A percentile compares a stretch with the other conserved stretches of the same genome.
phyloP scores from a whole-genome alignment of 2,888 invertebrate genomes.

The Hemistola chrysoprasaria region DNA sequence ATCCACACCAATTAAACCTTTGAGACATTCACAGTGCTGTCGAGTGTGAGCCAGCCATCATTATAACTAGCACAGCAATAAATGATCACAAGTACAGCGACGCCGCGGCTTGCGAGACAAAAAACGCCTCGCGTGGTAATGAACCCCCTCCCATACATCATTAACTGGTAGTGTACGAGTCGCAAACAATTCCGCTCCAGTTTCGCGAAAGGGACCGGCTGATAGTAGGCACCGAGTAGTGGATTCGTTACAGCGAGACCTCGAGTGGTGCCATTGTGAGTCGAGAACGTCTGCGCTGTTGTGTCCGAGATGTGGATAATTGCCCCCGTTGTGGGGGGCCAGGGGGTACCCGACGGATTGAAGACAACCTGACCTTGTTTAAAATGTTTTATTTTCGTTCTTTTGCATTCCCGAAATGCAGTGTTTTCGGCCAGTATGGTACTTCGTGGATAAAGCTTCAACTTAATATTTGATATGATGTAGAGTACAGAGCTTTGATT shows the following conservation, averaged over 20 bases:
- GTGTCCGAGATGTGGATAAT: conserved; percentile 80
- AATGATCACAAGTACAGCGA: conserved; percentile 13
- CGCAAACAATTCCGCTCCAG: conserved; percentile 76
- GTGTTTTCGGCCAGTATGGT: not conserved
- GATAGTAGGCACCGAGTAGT: conserved; percentile 68
- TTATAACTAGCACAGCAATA: conserved; percentile 33
- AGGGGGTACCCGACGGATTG: conserved; percentile 18
- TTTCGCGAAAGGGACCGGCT: conserved; percentile 65
- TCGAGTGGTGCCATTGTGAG: conserved; percentile 77
- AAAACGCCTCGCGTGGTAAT: conserved; percentile 60
- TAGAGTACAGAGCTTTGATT: too few relatives aligned
- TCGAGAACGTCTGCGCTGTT: conserved; percentile 75
- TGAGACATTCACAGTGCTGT: conserved; percentile 20
- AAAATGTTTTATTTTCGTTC: conserved; percentile 21
- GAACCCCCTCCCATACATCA: conserved; percentile 71
- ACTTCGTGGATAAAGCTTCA: too few relatives aligned
- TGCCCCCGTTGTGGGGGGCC: conserved; percentile 63
- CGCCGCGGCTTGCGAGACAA: conserved; percentile 35
- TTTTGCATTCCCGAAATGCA: conserved; percentile 11
- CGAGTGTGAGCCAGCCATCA: conserved; percentile 24
- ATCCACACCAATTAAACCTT: conserved; percentile 31
- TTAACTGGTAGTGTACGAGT: conserved; percentile 65
- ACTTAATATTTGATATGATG: too few relatives aligned
- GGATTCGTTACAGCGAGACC: conserved; percentile 77
- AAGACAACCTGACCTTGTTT: conserved; percentile 32